Conservation (phyloP, 2,797 vertebrate genomes). For the Halcyon badia region DNA sequence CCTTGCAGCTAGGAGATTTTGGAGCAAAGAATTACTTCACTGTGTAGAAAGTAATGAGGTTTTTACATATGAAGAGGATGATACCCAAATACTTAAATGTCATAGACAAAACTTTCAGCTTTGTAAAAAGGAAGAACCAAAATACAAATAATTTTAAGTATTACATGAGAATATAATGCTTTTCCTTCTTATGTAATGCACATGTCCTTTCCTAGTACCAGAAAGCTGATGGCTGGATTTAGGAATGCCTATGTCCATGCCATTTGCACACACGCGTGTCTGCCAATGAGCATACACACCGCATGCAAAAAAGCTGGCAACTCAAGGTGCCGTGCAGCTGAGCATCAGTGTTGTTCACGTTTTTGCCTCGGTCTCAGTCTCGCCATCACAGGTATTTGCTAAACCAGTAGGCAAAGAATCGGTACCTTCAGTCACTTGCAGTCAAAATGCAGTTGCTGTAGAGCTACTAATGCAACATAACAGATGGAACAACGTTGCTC, state of each 20-base stretch:
- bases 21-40: background rate
- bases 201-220: background rate
- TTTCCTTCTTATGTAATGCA: background rate
- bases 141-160: background rate
- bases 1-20: background rate
- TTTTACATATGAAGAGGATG: constrained; percentile 25
- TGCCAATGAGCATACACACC: background rate
- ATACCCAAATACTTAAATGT: background rate
- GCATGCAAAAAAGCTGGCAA: background rate
- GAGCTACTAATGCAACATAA: background rate
- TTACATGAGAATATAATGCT: background rate
- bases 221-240: background rate
- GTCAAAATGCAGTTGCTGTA: background rate
- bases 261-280: background rate
- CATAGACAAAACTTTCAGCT: background rate
- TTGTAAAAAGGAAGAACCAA: background rate
- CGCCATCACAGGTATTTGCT: background rate
- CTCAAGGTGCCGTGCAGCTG: background rate
- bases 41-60: background rate
- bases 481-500: background rate
- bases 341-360: background rate
- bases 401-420: rapidly evolving
- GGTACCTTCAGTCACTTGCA: background rate
- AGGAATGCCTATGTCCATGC: rapidly evolving
- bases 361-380: background rate